phyloP scores from a whole-genome alignment of 2,888 invertebrate species.

The Lepidochrysops patricia region DNA sequence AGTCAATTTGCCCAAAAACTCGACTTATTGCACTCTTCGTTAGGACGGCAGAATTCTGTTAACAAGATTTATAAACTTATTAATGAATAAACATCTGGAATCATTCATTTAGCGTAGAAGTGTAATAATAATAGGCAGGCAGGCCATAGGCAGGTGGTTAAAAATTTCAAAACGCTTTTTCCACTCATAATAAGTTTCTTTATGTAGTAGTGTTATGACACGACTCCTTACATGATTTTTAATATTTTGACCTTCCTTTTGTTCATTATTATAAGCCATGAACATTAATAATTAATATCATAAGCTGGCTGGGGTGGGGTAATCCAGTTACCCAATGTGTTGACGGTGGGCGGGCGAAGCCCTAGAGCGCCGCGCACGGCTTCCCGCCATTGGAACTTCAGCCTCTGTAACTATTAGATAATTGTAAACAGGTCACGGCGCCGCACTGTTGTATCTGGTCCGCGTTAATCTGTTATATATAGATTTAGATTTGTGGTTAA shows the following conservation, averaged over 20 bases:
- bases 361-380: slow-evolving; percentile 4
- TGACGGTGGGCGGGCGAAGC: slow-evolving; percentile 26
- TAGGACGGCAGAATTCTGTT: no score
- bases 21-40: no score
- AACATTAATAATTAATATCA: slow-evolving; percentile 15
- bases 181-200: no score
- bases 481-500: neutral
- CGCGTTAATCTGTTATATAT: neutral
- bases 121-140: no score
- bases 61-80: no score
- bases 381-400: slow-evolving; percentile 11
- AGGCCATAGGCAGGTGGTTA: no score
- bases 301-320: slow-evolving; percentile 26
- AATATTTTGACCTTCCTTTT: neutral
- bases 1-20: no score
- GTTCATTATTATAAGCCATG: neutral
- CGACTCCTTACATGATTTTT: no score
- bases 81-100: no score
- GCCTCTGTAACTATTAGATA: slow-evolving; percentile 5
- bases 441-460: neutral
- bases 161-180: no score
- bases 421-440: slow-evolving; percentile 1
- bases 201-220: no score
- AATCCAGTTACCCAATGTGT: slow-evolving; percentile 61
- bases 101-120: no score